These are phyloP conservation scores for Phrynosoma platyrhinos DNA, from an alignment of 2,113 vertebrate genomes.

Conservation along the genomic window DNA sequence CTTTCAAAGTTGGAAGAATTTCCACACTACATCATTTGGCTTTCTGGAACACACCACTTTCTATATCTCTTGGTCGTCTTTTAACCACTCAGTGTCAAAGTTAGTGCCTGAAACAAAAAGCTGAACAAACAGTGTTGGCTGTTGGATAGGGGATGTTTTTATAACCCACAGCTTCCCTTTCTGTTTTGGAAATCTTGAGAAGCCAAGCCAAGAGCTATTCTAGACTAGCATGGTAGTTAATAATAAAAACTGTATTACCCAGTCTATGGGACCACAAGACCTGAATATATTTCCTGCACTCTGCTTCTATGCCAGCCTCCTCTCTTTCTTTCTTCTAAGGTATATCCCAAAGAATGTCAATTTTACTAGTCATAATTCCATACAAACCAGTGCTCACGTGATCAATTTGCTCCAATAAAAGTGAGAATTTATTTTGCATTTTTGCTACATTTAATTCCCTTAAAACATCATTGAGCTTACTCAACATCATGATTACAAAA, in stretches of 20 bases:
- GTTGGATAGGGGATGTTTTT: neutral
- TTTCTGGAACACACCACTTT: neutral
- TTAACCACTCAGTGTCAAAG: neutral
- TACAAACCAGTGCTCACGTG: neutral
- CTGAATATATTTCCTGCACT: neutral
- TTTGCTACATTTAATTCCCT: constrained; percentile 58
- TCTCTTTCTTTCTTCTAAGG: neutral
- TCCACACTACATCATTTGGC: neutral
- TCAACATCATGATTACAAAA: constrained; percentile 55
- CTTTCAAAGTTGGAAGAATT: neutral
- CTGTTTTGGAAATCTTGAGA: neutral
- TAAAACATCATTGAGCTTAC: constrained; percentile 39
- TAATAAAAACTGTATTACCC: neutral
- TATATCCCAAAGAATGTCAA: neutral
- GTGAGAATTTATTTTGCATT: constrained; percentile 2
- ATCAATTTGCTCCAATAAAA: neutral
- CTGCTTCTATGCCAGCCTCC: neutral
- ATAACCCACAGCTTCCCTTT: neutral
- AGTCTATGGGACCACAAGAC: neutral
- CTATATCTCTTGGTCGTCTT: neutral
- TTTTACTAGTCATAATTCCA: no score
- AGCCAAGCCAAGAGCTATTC: neutral
- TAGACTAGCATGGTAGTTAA: neutral
- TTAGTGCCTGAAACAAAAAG: neutral
- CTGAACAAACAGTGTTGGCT: no score